These are phyloP conservation scores for Aphodius sticticus DNA, from an alignment of 2,888 invertebrate genomes.

Conservation along the genomic window DNA sequence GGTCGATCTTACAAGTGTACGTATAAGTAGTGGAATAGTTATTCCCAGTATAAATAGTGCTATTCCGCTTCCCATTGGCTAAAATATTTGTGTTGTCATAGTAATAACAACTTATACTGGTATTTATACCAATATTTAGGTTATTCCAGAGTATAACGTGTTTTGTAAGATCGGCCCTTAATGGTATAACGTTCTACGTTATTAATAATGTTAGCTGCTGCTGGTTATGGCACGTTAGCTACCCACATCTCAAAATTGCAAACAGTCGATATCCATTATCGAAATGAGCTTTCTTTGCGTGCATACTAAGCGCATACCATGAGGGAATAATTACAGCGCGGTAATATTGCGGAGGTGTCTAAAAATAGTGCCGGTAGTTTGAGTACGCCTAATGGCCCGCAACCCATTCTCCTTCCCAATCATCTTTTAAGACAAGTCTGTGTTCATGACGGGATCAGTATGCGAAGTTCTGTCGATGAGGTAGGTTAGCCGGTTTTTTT, in stretches of 20 bases:
- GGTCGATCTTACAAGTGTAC: too few relatives aligned
- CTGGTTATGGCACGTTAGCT: neutral
- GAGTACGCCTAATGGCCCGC: constrained; percentile 24
- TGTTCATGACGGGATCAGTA: constrained; percentile 20
- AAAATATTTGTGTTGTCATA: too few relatives aligned
- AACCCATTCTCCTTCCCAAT: constrained; percentile 20
- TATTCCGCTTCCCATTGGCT: too few relatives aligned
- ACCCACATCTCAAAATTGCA: neutral
- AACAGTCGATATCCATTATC: neutral
- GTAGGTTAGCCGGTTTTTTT: constrained; percentile 4
- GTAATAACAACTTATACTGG: too few relatives aligned
- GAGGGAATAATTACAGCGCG: neutral
- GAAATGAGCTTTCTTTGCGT: constrained; percentile 9
- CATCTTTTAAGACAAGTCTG: constrained; percentile 25
- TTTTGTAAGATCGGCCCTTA: too few relatives aligned
- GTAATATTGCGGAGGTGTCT: constrained; percentile 14
- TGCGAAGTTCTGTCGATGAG: constrained; percentile 15
- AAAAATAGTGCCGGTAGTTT: constrained; percentile 20
- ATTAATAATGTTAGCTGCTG: neutral
- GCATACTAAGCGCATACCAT: constrained; percentile 8
- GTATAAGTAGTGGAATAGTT: too few relatives aligned
- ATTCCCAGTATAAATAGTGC: too few relatives aligned
- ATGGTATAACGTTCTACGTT: neutral
- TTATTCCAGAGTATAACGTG: too few relatives aligned
- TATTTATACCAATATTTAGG: too few relatives aligned